Percentiles rank a stretch among this genome's conserved stretches.
Evolutionary conservation across 2,113 vertebrate species (phyloP).

Genomic region (Perca flavescens): DNA sequence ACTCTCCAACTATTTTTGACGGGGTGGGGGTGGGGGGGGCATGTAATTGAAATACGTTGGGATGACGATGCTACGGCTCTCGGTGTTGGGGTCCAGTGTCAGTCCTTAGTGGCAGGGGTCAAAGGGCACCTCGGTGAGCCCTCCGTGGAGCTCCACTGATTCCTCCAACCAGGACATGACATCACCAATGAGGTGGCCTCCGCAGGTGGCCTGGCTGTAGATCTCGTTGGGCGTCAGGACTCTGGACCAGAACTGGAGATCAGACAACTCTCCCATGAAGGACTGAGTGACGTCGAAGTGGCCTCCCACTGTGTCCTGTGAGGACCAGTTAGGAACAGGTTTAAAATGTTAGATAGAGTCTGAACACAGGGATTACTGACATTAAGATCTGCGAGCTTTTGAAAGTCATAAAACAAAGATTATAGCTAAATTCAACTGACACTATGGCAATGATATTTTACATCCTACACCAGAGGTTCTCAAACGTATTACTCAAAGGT

Average conservation of each 20-base stretch:
- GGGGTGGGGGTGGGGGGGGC: too few relatives aligned
- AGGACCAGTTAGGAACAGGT: neutral
- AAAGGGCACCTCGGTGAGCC: slow-evolving; percentile 82
- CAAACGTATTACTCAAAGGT: too few relatives aligned
- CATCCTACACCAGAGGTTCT: neutral
- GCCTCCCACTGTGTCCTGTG: slow-evolving; percentile 85
- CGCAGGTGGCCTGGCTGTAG: slow-evolving; percentile 82
- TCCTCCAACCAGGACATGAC: slow-evolving; percentile 85
- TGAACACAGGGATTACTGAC: neutral
- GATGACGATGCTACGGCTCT: neutral
- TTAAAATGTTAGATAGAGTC: neutral
- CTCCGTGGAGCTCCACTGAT: slow-evolving; percentile 85
- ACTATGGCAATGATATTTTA: neutral
- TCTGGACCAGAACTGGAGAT: slow-evolving; percentile 88
- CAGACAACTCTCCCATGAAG: slow-evolving; percentile 86
- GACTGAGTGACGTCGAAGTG: slow-evolving; percentile 88
- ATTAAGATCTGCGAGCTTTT: neutral
- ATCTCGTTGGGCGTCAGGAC: slow-evolving; percentile 84
- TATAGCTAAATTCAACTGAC: neutral
- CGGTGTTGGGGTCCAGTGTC: neutral
- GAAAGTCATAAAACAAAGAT: neutral
- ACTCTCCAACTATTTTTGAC: neutral
- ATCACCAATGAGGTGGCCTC: slow-evolving; percentile 79
- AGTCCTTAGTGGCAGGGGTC: slow-evolving; percentile 82
- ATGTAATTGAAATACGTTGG: neutral